Conservation (phyloP, 2,797 vertebrate species). For the Xerus rutilus region DNA sequence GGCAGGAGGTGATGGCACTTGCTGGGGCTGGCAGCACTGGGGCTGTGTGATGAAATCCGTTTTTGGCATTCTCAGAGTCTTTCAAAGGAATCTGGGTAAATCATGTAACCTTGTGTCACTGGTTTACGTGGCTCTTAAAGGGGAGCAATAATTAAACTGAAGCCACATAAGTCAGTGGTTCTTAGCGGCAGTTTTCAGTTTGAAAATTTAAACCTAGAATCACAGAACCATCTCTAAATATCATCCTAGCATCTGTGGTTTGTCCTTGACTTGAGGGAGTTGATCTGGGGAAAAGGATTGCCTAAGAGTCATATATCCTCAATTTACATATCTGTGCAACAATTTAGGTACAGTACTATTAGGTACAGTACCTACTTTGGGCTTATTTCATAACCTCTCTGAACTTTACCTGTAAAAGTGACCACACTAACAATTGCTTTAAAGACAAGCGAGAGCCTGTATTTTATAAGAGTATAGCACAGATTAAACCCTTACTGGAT, state of each 20-base stretch:
- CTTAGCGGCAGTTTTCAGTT: background rate
- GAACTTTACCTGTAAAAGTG: background rate
- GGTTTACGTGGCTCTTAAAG: conserved; percentile 54
- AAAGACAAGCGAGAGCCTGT: background rate
- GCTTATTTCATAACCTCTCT: conserved; percentile 23
- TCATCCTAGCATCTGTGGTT: background rate
- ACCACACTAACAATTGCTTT: background rate
- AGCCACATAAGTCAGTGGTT: background rate
- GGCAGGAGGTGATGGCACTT: background rate
- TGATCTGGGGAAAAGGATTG: background rate
- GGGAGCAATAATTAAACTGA: conserved; percentile 48
- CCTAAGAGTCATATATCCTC: background rate
- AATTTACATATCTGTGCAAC: background rate
- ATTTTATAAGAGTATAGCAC: background rate
- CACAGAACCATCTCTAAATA: conserved; percentile 2
- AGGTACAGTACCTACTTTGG: background rate
- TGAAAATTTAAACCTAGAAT: conserved; percentile 50
- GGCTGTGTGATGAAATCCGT: conserved; percentile 60
- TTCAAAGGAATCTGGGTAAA: conserved; percentile 63
- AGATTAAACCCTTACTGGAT: background rate
- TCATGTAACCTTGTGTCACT: conserved; percentile 42
- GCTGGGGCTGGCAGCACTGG: background rate
- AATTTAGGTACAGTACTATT: background rate
- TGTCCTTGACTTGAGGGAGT: background rate
- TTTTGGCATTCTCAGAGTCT: conserved; percentile 50